Evolutionary conservation across 2,888 invertebrate species (phyloP).

Genomic region (Epinotia demarniana): DNA sequence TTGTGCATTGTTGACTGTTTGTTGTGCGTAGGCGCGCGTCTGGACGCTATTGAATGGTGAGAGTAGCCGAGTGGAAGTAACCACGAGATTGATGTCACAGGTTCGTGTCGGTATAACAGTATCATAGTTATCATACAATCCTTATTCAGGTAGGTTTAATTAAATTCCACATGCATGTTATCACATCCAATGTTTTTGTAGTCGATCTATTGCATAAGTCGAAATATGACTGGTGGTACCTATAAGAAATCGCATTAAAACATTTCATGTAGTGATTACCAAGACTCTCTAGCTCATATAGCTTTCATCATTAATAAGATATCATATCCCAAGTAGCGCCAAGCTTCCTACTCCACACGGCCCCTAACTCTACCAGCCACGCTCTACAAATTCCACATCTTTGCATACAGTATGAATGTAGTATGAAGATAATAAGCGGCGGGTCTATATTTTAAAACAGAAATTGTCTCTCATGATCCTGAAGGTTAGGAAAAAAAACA

Average conservation of each 20-base stretch:
- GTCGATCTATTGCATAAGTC: neutral
- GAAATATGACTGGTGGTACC: neutral
- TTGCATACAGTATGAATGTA: too few species aligned
- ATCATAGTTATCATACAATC: neutral
- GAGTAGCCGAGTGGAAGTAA: slow-evolving; percentile 25
- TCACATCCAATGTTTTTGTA: neutral
- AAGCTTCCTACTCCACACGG: too few species aligned
- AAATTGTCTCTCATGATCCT: too few species aligned
- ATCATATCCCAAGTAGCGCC: too few species aligned
- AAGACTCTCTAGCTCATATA: too few species aligned
- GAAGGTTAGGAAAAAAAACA: too few species aligned
- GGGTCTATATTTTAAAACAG: too few species aligned
- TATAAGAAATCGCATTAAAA: neutral
- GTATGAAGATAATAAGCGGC: too few species aligned
- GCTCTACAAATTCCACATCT: too few species aligned
- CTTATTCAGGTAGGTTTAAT: neutral
- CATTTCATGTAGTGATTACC: too few species aligned
- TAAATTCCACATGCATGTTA: neutral
- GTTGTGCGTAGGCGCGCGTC: slow-evolving; percentile 39
- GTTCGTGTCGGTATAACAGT: slow-evolving; percentile 2
- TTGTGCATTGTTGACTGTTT: slow-evolving; percentile 39
- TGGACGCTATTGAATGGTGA: slow-evolving; percentile 32
- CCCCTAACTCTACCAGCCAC: too few species aligned
- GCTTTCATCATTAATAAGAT: too few species aligned
- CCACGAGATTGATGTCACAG: slow-evolving; percentile 28